Evolutionary conservation across 2,888 invertebrate genomes (phyloP), one percentile per base, ranked within the genome.

Genomic region (Leptinotarsa haldemani): DNA sequence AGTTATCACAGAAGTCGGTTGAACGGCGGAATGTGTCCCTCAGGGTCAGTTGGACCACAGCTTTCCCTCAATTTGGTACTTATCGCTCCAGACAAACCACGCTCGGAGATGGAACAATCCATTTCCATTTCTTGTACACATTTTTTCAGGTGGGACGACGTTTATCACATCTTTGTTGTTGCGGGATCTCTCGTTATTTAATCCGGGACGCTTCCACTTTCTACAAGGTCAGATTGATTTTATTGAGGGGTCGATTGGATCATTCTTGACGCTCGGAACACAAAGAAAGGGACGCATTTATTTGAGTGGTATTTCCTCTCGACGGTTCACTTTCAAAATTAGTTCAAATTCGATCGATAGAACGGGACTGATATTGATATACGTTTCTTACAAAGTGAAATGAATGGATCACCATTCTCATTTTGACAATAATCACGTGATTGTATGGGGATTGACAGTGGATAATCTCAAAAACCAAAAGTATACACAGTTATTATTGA

Each of bases 1-100:
- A 80, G 81, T 81, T 80, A 81, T 81, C 81, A 81, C 75, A 74
- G 72, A 70, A 74, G 78, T 73, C 78, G 77, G 74, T 78, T 78
- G 78, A 80, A 74, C 77, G 78, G 73, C 71, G 75, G 76, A 81
- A 82, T 81, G 79, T 78, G 79, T 80, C 82, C 81, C 82, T 74
- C 70, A 75, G 79, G 82, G 80, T 74, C 79, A 75, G 73, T 79
- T 78, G 78, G 78, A 78, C 80, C 79, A 75, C 79, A 80, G 79
- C 74, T 77, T 75, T 75, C 76, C 79, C 79, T 79, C 80, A 78
- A 81, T 80, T 81, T 77, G 77, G 80, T 74, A 77, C 77, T 79
- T 77, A 77, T 77, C 75, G 73, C 72, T 40, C 61, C 56, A 71
- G 65, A 69, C 61, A 71, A 71, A 74, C 74, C 74, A 71, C 61